Conservation (phyloP, 2,888 invertebrate species). For the Ennomos erosarius region DNA sequence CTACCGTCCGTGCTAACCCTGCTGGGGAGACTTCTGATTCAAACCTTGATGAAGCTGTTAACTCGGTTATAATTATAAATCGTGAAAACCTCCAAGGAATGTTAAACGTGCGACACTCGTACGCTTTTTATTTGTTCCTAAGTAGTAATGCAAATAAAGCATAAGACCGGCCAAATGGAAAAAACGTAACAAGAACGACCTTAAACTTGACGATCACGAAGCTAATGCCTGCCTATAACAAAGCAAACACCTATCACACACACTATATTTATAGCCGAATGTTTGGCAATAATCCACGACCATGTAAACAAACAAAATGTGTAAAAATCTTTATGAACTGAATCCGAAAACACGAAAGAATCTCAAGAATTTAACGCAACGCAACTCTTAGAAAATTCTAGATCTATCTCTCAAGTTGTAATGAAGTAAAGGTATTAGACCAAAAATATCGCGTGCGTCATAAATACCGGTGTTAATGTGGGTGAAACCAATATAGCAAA, state of each 20-base stretch:
- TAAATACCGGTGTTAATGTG: conserved; percentile 6
- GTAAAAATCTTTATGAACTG: conserved; percentile 21
- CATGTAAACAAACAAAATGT: conserved; percentile 44
- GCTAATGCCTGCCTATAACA: conserved; percentile 36
- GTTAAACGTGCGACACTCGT: too few relatives aligned
- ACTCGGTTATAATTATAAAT: too few relatives aligned
- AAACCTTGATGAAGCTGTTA: too few relatives aligned
- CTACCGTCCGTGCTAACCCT: too few relatives aligned
- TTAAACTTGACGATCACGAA: conserved; percentile 45
- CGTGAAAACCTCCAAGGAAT: too few relatives aligned
- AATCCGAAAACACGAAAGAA: background rate
- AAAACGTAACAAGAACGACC: conserved; percentile 29
- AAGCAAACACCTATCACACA: conserved; percentile 47
- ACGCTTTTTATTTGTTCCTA: too few relatives aligned
- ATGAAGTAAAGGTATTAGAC: conserved; percentile 4
- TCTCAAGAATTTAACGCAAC: background rate
- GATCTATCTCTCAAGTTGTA: conserved; percentile 5
- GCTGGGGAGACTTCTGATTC: too few relatives aligned
- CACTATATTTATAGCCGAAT: conserved; percentile 55
- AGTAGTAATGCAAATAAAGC: background rate
- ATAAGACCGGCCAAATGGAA: background rate
- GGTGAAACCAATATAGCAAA: conserved; percentile 15
- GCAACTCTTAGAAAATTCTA: conserved; percentile 9
- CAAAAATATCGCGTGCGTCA: conserved; percentile 19
- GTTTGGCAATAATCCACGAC: conserved; percentile 62